Evolutionary conservation across 2,888 invertebrate species (phyloP).

Genomic region (Eupeodes latifasciatus): DNA sequence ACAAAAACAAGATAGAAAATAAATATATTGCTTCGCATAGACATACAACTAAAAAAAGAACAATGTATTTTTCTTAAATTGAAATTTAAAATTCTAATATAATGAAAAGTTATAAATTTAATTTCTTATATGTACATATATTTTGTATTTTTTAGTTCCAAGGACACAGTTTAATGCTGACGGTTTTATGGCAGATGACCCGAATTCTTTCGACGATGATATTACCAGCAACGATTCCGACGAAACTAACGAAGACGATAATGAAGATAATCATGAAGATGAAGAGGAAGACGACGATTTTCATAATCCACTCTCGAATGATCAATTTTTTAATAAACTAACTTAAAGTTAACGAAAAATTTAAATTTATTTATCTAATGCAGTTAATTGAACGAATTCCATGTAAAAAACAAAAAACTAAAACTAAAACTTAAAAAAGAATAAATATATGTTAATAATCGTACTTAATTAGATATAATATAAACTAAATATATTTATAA

Average conservation of each 20-base stretch:
- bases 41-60: too few relatives aligned
- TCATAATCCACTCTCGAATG: slow-evolving; percentile 59
- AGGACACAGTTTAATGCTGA: slow-evolving; percentile 76
- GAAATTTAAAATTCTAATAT: too few relatives aligned
- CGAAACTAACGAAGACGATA: slow-evolving; percentile 73
- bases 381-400: slow-evolving; percentile 51
- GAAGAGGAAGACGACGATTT: slow-evolving; percentile 63
- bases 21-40: too few relatives aligned
- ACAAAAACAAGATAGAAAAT: too few relatives aligned
- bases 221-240: slow-evolving; percentile 50
- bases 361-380: background rate
- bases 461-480: slow-evolving; percentile 42
- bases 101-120: too few relatives aligned
- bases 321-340: slow-evolving; percentile 63
- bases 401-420: slow-evolving; percentile 55
- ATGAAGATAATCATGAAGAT: slow-evolving; percentile 53
- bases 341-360: slow-evolving; percentile 39
- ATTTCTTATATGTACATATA: background rate
- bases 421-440: background rate
- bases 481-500: slow-evolving; percentile 42
- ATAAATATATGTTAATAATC: slow-evolving; percentile 9
- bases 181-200: slow-evolving; percentile 78
- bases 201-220: slow-evolving; percentile 71
- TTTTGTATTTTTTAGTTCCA: slow-evolving; percentile 78
- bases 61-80: too few relatives aligned